These are phyloP conservation scores for Lichenostomus cassidix DNA, from an alignment of 2,113 vertebrate genomes.

Conservation along the genomic window DNA sequence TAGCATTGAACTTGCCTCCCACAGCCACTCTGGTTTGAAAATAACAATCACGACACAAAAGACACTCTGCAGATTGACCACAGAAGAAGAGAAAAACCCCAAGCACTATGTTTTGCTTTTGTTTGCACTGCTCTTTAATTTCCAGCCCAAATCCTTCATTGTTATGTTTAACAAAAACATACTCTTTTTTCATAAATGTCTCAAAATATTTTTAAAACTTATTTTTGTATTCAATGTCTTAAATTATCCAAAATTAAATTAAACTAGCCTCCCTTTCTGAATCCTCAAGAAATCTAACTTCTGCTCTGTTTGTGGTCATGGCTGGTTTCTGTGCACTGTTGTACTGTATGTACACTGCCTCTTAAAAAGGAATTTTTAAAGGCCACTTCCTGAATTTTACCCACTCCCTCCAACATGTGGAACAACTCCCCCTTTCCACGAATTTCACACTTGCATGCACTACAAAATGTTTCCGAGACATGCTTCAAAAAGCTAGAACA, in stretches of 20 bases:
- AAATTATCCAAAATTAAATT: constrained; percentile 29
- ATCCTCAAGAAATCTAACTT: constrained; percentile 9
- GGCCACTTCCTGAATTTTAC: not conserved
- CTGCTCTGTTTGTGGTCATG: not conserved
- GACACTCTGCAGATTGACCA: constrained; percentile 47
- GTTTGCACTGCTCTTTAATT: constrained; percentile 41
- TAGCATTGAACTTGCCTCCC: not conserved
- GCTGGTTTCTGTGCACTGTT: not conserved
- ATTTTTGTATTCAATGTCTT: constrained; percentile 30
- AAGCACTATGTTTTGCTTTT: constrained; percentile 52
- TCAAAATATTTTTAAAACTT: constrained; percentile 62
- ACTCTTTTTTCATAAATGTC: constrained; percentile 16
- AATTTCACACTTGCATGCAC: not conserved
- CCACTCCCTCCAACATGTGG: not conserved
- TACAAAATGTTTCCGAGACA: not conserved
- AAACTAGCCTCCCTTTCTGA: not conserved
- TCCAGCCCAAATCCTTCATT: constrained; percentile 38
- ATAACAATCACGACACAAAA: constrained; percentile 44
- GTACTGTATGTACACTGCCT: fast-evolving
- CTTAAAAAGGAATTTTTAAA: not conserved
- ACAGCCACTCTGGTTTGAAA: not conserved
- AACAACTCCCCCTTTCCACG: not conserved
- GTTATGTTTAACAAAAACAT: constrained; percentile 47
- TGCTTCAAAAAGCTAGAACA: not conserved
- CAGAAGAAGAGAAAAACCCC: constrained; percentile 59